phyloP scores from a whole-genome alignment of 2,113 vertebrate genomes.

The Sinocyclocheilus anophthalmus region DNA sequence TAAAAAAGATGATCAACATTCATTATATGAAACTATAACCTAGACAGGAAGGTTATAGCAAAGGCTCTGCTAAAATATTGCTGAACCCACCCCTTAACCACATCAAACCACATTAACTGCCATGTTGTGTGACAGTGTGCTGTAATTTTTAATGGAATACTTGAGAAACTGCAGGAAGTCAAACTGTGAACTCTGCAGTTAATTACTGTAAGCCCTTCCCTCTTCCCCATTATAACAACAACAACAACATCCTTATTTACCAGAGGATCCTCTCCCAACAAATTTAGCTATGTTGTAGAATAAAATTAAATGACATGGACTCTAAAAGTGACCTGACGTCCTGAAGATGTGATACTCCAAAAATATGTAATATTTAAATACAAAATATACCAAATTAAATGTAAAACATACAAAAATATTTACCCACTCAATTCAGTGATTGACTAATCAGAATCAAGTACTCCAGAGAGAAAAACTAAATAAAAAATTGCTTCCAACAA shows the following conservation, averaged over 20 bases:
- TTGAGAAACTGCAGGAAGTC: constrained; percentile 65
- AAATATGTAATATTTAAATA: not conserved
- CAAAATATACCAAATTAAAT: not conserved
- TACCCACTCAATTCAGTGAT: not conserved
- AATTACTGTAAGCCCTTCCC: constrained; percentile 61
- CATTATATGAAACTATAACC: constrained; percentile 13
- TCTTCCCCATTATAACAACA: constrained; percentile 37
- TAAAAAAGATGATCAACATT: not conserved
- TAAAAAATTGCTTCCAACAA: not conserved
- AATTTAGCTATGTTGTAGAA: not conserved
- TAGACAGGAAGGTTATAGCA: constrained; percentile 22
- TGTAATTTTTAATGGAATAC: constrained; percentile 61
- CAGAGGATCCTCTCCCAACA: not conserved
- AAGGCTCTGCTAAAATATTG: not conserved
- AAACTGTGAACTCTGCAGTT: constrained; percentile 61
- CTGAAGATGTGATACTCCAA: not conserved
- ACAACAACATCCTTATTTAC: constrained; percentile 48
- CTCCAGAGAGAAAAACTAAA: not conserved
- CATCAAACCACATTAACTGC: constrained; percentile 61
- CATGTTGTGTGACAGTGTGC: constrained; percentile 56
- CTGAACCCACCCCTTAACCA: not conserved
- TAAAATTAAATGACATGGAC: constrained; percentile 13
- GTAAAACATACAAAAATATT: not conserved
- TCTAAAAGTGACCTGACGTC: not conserved
- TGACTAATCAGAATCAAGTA: not conserved